Conservation (phyloP, 2,797 vertebrate genomes). For the Intellagama lesueurii region DNA sequence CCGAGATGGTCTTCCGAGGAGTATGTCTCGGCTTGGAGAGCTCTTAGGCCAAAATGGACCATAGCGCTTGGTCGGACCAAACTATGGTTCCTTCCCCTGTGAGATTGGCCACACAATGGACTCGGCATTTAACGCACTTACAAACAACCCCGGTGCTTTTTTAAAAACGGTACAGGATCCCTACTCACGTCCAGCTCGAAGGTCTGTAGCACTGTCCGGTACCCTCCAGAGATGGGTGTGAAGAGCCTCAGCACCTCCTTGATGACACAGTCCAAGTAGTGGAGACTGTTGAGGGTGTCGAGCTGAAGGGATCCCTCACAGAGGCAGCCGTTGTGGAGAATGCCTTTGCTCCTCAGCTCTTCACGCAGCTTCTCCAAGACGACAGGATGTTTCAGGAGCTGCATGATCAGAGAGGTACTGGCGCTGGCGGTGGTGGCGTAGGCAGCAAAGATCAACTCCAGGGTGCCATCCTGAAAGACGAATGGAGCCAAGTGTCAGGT, state of each 20-base stretch:
- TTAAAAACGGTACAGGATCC: too few species aligned
- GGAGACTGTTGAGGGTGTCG: slow-evolving; percentile 87
- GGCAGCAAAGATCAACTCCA: slow-evolving; percentile 95
- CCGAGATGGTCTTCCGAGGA: not conserved
- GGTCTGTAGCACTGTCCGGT: slow-evolving; percentile 96
- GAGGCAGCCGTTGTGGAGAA: slow-evolving; percentile 92
- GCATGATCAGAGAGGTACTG: slow-evolving; percentile 96
- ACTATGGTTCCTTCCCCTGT: not conserved
- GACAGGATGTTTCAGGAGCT: slow-evolving; percentile 90
- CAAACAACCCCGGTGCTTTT: not conserved
- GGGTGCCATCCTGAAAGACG: slow-evolving; percentile 81
- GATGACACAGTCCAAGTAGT: slow-evolving; percentile 97
- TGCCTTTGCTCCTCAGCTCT: slow-evolving; percentile 88
- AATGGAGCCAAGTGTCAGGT: rapidly evolving
- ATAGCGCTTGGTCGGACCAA: rapidly evolving
- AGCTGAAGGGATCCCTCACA: slow-evolving; percentile 89
- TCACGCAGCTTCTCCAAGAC: slow-evolving; percentile 94
- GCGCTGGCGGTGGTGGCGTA: slow-evolving; percentile 96
- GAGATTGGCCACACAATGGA: not conserved
- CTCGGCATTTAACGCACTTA: not conserved
- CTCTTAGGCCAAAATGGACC: not conserved
- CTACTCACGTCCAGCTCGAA: slow-evolving; percentile 95
- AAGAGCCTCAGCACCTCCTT: slow-evolving; percentile 97
- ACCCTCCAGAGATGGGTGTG: slow-evolving; percentile 93
- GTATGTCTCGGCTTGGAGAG: too few species aligned